phyloP scores from a whole-genome alignment of 2,113 vertebrate species.

The Rhabdomys dilectus region DNA sequence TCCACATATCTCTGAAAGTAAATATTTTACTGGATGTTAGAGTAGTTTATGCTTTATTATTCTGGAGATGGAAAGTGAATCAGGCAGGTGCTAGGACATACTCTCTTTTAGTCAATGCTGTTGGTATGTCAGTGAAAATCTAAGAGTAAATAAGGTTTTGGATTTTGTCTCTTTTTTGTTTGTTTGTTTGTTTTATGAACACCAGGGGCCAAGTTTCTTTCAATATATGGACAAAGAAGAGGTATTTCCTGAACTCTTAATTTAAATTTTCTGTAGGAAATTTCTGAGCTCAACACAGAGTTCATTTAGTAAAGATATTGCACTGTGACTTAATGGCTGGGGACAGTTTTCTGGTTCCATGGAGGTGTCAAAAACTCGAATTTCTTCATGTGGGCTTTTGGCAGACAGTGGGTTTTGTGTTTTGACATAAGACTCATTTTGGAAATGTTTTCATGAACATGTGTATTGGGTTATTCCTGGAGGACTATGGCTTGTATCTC shows the following conservation, averaged over 20 bases:
- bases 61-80: not conserved
- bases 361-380: not conserved
- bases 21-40: not conserved
- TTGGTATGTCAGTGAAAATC: not conserved
- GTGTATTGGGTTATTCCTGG: not conserved
- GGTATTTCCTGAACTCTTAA: not conserved
- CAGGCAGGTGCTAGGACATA: not conserved
- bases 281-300: not conserved
- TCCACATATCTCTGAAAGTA: not conserved
- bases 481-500: not conserved
- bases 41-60: not conserved
- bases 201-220: not conserved
- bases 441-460: not conserved
- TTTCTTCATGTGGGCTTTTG: conserved; percentile 34
- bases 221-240: not conserved
- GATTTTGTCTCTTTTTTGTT: not conserved
- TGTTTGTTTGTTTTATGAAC: not conserved
- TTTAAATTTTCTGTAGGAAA: conserved; percentile 16
- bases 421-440: not conserved
- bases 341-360: not conserved
- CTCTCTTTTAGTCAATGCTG: not conserved
- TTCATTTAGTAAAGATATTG: not conserved
- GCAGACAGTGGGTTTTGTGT: not conserved
- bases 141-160: not conserved
- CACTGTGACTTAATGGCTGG: not conserved